Evolutionary conservation across 1,140 invertebrate species (phyloP), one percentile per base, ranked within the genome.

Genomic region (Augochlora pura): DNA sequence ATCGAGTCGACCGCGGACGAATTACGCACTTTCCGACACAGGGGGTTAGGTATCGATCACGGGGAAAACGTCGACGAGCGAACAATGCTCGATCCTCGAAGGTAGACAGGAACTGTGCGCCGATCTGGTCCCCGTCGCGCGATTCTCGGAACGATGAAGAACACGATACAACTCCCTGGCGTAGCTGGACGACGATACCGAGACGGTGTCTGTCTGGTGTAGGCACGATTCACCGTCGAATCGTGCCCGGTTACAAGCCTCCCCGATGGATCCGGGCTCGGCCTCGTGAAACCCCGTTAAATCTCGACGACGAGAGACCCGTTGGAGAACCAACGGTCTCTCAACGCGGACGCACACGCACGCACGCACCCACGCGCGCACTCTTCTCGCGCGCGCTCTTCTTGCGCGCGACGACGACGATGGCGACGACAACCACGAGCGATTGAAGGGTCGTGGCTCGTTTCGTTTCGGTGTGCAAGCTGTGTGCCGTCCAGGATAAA

Each of bases 201-300:
- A 25, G 57, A 69, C 52, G 27, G 65, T 54, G 74, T 57, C 0
- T 54, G 49, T 46, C 7, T 25, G 25, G 9, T 27, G 54, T 12
- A 23, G 60, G 42, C 66, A 54, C 74, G 74, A 49, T 38, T 38
- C 49, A 46, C 6, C 25, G 5, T 12, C 14, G 42, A 12, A 49
- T 60, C 74, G 68, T 67, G 81, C 69, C 62, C 10, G 0, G 42
- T 46, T 78, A 62, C 72, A 87, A 90, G 91, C 91, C 90, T 91
- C 91, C 91, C 91, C 90, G 82, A 83, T 85, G 81, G 81, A 77
- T 85, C 83, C 83, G 85, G 81, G 82, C 74, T 85, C 79, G 89
- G 89, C 87, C 87, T 86, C 88, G 81, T 81, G 64, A 52, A 76
- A 68, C 84, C 83, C 83, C 84, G 80, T 86, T 85, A 70, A 78